These are phyloP conservation scores for Echinarachnius parma DNA, from an alignment of 53 echinoderm and acorn worm species.

Conservation along the genomic window DNA sequence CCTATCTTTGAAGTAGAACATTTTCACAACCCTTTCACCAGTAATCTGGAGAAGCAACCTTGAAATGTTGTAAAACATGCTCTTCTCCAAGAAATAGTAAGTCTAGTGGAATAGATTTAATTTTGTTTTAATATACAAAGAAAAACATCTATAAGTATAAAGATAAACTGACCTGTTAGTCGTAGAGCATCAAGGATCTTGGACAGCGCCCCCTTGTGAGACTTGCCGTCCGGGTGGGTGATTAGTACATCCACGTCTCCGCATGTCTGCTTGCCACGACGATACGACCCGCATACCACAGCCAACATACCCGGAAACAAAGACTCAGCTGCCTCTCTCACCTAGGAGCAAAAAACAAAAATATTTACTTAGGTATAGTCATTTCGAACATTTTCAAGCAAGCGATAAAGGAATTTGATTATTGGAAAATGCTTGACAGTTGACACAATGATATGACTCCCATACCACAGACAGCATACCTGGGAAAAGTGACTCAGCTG, in stretches of 20 bases:
- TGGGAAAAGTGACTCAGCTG: constrained; percentile 47
- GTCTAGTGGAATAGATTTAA: no score
- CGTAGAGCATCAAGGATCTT: constrained; percentile 78
- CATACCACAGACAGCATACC: constrained; percentile 59
- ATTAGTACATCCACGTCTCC: constrained; percentile 94
- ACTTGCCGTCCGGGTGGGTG: constrained; percentile 88
- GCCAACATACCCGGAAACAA: constrained; percentile 42
- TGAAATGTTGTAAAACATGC: no score
- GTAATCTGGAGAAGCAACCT: no score
- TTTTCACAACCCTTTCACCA: no score
- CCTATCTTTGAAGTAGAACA: no score
- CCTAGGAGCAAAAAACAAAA: constrained; percentile 44
- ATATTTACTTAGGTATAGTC: not conserved
- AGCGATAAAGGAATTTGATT: no score
- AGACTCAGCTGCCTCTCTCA: constrained; percentile 62
- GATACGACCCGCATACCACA: constrained; percentile 83
- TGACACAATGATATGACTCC: constrained; percentile 89
- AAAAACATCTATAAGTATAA: no score
- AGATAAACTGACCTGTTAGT: constrained; percentile 71
- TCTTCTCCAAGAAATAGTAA: no score
- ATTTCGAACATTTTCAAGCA: no score
- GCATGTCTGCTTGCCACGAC: constrained; percentile 91
- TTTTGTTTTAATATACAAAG: no score
- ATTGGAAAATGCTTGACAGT: no score
- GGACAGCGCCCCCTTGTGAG: constrained; percentile 78